Base-by-base conservation (phyloP, 2,113 vertebrate species). In the Dolichotis patagonum region DNA sequence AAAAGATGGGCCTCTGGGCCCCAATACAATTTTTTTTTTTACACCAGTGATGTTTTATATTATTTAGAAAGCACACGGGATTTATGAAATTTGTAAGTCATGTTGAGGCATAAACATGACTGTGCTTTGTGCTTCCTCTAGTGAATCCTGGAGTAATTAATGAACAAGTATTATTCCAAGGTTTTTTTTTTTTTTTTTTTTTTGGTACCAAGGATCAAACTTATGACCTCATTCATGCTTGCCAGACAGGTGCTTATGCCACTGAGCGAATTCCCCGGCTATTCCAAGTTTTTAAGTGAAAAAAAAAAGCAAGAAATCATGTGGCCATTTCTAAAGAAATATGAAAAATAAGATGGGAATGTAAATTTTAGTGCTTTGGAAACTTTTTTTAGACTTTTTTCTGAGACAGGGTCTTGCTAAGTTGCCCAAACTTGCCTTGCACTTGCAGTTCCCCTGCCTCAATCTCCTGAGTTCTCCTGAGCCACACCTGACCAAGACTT, bases 201-300 rank as follows among this genome's bases (percentile, higher is more conserved):
- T 85, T 83, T 85, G 87, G 49, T 52, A 12, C 49, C 12, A 12
- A 9, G 6, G 49, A 52, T 52, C 49, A 12, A 52, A 52, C 49
- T 52, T 9, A 52, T 12, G 12, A 52, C 46, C 7, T 46, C 46
- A 46, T 46, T 46, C 46, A 46, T 46, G 8, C 49, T 52, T 52
- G 49, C 49, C 7, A 11, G 49, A 12, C 9, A 52, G 49, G 49
- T 9, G 12, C 49, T 52, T 52, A 52, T 11, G 49, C 49, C 49
- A 52, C 49, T 52, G 49, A 52, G 49, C 49, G 1, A 52, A 52
- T 9, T 12, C 12, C 49, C 49, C 10, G 49, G 49, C 49, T 7
- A 81, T 73, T 96, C 38, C 63, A 97, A 94, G 60, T 83, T 85
- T 92, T 56, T 85, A 93, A 97, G 73, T 65, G 1, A 8, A 85